Evolutionary conservation across 2,797 vertebrate species (phyloP).

Genomic region (Esox lucius): DNA sequence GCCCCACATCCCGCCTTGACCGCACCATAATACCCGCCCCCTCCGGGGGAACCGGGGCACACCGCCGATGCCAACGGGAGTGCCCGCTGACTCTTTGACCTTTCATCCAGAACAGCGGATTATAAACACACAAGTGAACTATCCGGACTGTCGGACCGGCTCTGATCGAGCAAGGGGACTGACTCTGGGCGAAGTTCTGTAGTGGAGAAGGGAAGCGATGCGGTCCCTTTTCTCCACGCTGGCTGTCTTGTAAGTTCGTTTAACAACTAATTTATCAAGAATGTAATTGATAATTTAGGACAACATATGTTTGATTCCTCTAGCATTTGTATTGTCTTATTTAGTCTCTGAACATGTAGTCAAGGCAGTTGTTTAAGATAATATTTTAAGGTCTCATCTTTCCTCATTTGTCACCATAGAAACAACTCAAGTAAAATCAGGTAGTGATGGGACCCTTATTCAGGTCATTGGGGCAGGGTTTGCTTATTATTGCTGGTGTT

Average conservation of each 20-base stretch:
- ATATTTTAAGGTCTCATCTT: neutral
- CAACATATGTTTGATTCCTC: neutral
- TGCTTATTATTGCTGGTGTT: neutral
- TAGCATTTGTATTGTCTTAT: neutral
- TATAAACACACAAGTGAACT: slow-evolving; percentile 63
- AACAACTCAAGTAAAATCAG: neutral
- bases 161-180: slow-evolving; percentile 71
- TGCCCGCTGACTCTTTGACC: slow-evolving; percentile 72
- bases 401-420: neutral
- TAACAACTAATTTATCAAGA: slow-evolving; percentile 17
- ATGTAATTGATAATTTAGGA: neutral
- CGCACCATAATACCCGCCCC: slow-evolving; percentile 44
- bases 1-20: slow-evolving; percentile 44
- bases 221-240: slow-evolving; percentile 83
- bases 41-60: slow-evolving; percentile 67
- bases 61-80: slow-evolving; percentile 75
- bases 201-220: slow-evolving; percentile 81
- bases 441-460: neutral
- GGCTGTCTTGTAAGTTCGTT: slow-evolving; percentile 81
- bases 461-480: neutral
- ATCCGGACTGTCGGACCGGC: slow-evolving; percentile 73
- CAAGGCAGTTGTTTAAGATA: neutral
- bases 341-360: neutral
- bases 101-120: slow-evolving; percentile 65
- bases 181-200: slow-evolving; percentile 73